Percentiles rank a stretch among this genome's conserved stretches.
These are phyloP conservation scores for Uromys caudimaculatus DNA, from an alignment of 2,797 vertebrate genomes.

Conservation along the genomic window DNA sequence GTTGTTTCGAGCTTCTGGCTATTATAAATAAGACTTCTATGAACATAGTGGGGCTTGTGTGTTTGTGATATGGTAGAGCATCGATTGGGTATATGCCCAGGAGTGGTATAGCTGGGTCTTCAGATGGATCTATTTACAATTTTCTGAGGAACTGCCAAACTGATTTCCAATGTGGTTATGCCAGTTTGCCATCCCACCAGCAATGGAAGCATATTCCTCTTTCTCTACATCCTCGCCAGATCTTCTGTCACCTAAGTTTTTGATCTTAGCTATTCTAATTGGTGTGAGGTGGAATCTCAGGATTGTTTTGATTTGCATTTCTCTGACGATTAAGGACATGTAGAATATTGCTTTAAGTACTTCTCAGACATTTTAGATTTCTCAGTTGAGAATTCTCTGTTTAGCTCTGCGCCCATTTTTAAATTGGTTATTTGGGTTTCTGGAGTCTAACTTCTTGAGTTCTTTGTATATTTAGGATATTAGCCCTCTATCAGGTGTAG, in stretches of 20 bases:
- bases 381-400: not conserved
- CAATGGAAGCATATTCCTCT: too few species aligned
- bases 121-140: not conserved
- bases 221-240: not conserved
- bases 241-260: not conserved
- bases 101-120: not conserved
- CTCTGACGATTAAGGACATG: not conserved
- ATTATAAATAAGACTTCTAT: not conserved
- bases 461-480: not conserved
- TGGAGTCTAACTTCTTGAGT: too few species aligned
- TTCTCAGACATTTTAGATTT: not conserved
- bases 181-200: not conserved
- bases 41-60: not conserved
- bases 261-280: not conserved
- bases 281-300: too few species aligned
- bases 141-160: not conserved
- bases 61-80: rapidly evolving
- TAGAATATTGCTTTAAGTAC: not conserved
- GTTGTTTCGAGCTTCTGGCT: not conserved
- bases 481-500: not conserved
- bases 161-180: not conserved
- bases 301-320: not conserved
- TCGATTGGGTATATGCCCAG: not conserved
- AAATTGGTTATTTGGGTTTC: too few species aligned
- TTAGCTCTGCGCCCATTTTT: not conserved